Conservation (phyloP, 2,888 invertebrate genomes). For the Chydorus sphaericus region DNA sequence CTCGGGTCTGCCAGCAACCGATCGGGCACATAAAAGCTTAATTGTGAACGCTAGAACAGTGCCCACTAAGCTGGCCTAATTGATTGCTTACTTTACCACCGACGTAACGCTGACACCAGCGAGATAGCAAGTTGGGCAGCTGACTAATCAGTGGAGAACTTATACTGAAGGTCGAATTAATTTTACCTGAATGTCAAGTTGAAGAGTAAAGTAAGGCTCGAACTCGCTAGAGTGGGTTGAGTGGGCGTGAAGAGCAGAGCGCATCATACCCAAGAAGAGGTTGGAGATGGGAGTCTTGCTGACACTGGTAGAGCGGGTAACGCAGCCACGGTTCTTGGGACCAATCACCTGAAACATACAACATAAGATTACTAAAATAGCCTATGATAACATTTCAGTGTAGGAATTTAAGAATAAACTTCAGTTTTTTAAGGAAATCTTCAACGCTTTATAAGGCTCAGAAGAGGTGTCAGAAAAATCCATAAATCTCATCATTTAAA, state of each 20-base stretch:
- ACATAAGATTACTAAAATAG: too few relatives aligned
- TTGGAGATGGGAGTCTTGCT: slow-evolving; percentile 76
- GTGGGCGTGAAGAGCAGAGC: slow-evolving; percentile 63
- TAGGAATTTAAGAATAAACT: background rate
- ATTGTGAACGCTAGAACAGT: slow-evolving; percentile 1
- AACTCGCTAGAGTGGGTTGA: slow-evolving; percentile 83
- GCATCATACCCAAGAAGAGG: slow-evolving; percentile 81
- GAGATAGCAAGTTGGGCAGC: background rate
- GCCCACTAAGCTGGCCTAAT: background rate
- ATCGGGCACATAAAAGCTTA: background rate
- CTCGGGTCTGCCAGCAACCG: background rate
- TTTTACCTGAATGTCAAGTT: slow-evolving; percentile 78
- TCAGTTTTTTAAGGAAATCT: slow-evolving; percentile 6
- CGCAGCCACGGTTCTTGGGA: slow-evolving; percentile 70
- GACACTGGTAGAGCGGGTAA: slow-evolving; percentile 69
- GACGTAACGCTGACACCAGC: slow-evolving; percentile 5
- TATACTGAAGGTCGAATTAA: background rate
- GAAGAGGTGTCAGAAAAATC: slow-evolving; percentile 13
- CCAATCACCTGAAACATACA: slow-evolving; percentile 61
- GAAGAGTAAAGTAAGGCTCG: slow-evolving; percentile 89
- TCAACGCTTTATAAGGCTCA: slow-evolving; percentile 6
- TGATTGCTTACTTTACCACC: slow-evolving; percentile 4
- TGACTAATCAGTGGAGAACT: slow-evolving; percentile 10
- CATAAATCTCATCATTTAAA: slow-evolving; percentile 7
- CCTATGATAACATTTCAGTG: background rate